Conservation (phyloP, 2,797 vertebrate species). For the Galaxias olidus region DNA sequence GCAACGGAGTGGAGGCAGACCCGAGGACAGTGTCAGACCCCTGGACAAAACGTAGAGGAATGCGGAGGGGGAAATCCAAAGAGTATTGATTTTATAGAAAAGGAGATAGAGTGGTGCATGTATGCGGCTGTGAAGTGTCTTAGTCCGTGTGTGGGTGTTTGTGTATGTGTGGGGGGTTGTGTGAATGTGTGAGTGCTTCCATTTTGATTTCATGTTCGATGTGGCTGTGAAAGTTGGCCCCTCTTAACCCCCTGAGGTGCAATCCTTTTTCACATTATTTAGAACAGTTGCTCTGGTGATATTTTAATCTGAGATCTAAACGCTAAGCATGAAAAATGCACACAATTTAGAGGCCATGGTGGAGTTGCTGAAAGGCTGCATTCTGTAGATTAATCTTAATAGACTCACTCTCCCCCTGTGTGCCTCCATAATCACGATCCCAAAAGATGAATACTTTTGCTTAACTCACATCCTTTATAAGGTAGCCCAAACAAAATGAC, state of each 20-base stretch:
- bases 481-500: neutral
- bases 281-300: too few relatives aligned
- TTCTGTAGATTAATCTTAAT: neutral
- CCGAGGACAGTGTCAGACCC: neutral
- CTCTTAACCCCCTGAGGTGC: too few relatives aligned
- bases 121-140: neutral
- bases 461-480: neutral
- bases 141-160: neutral
- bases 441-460: neutral
- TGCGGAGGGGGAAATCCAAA: neutral
- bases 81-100: conserved; percentile 2
- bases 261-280: too few relatives aligned
- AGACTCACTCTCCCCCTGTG: neutral
- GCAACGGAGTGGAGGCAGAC: neutral
- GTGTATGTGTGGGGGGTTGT: neutral
- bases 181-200: neutral
- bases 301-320: too few relatives aligned
- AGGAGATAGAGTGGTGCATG: too few relatives aligned
- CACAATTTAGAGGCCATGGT: neutral
- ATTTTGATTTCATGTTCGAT: neutral
- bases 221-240: neutral
- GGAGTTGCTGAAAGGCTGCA: neutral
- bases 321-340: neutral
- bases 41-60: neutral
- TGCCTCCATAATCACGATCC: neutral